These are phyloP conservation scores for Chaetodon auriga DNA, from an alignment of 2,113 vertebrate genomes.

Conservation along the genomic window DNA sequence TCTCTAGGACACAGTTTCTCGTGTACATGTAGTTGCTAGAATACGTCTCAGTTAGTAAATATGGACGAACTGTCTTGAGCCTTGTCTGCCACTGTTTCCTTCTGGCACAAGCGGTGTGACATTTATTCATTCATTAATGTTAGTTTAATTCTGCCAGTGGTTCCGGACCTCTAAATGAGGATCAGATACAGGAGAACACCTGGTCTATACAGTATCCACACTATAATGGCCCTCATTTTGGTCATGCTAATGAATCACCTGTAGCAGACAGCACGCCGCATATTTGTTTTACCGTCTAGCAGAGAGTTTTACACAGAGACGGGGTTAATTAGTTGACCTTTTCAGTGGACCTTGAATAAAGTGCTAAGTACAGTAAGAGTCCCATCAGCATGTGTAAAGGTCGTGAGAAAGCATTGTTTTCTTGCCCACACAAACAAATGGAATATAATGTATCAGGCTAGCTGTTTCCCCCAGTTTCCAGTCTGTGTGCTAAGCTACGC, in stretches of 20 bases:
- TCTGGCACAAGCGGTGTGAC: no score
- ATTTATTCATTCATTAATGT: no score
- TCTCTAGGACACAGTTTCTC: no score
- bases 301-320: background rate
- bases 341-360: slow-evolving; percentile 20
- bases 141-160: no score
- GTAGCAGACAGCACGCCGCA: background rate
- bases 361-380: slow-evolving; percentile 5
- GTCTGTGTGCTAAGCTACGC: background rate
- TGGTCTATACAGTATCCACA: background rate
- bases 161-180: no score
- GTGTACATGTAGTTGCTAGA: no score
- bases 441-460: background rate
- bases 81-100: no score
- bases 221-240: background rate
- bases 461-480: background rate
- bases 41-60: no score
- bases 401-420: background rate
- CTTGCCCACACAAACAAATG: no score
- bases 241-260: background rate
- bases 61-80: no score
- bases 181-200: no score
- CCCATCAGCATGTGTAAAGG: background rate
- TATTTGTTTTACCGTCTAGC: background rate
- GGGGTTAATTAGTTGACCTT: background rate